phyloP scores from a whole-genome alignment of 37 sponge, comb jelly and placozoan genomes.

The Halisarca cf. caerulea region DNA sequence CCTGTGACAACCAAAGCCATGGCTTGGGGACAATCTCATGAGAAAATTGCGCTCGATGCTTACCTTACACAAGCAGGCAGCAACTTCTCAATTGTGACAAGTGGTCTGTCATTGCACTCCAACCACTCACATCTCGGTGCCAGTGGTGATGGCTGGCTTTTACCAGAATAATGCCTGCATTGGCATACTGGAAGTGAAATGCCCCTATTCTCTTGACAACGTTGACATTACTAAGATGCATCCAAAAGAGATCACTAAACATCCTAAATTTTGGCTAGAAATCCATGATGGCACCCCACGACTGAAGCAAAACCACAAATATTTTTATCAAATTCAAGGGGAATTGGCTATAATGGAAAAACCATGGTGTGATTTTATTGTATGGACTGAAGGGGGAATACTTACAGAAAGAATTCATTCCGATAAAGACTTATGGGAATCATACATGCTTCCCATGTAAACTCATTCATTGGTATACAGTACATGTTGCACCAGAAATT shows the following conservation, averaged over 20 bases:
- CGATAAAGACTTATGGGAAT: neutral
- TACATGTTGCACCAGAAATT: neutral
- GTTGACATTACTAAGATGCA: neutral
- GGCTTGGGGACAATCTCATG: neutral
- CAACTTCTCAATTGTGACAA: neutral
- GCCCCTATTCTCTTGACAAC: neutral
- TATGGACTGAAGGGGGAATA: neutral
- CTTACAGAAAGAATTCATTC: neutral
- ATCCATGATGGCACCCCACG: neutral
- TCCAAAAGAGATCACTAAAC: neutral
- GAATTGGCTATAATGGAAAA: neutral
- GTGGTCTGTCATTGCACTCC: neutral
- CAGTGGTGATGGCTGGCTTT: slow-evolving; percentile 22
- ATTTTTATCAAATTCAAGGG: neutral
- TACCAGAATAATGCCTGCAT: neutral
- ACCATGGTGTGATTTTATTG: neutral
- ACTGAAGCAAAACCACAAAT: slow-evolving; percentile 7
- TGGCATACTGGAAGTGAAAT: neutral
- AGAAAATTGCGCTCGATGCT: neutral
- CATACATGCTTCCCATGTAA: neutral
- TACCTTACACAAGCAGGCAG: neutral
- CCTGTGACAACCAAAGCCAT: neutral
- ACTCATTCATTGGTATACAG: neutral
- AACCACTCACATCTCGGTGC: neutral
- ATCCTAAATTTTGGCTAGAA: neutral